Evolutionary conservation across 2,888 invertebrate genomes (phyloP), one percentile per base, ranked within the genome.

Genomic region (Drosophila meridiana): DNA sequence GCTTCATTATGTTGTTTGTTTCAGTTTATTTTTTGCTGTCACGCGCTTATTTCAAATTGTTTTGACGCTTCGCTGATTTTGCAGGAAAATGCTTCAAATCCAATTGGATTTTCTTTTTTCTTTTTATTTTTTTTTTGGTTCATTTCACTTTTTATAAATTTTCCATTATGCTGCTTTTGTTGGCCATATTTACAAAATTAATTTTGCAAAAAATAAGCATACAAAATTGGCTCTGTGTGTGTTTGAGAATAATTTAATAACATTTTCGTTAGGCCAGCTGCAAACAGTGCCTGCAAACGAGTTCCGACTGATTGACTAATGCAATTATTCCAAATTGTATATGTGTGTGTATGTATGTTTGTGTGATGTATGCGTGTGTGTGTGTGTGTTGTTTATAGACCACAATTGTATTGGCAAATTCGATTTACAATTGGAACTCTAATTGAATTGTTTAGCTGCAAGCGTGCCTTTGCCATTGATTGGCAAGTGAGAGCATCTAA

Each of bases 31-130:
- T 52, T 36, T 48, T 53, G 48, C 87, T 69, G 69, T 82, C 78
- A 78, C 52, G 38, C 47, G 53, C 56, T 71, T 71, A 66, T 68
- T 82, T 68, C 53, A 82, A 85, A 85, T 82, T 82, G 83, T 86
- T 82, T 76, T 78, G 82, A 82, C 76, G 81, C 73, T 78, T 69
- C 72, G 52, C 52, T 70, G 84, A 69, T 34, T 83, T 47, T 38
- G 26, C 53, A 42, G 71, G 48, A 42, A 70, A 69, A 58, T 68
- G 65, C 69, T 63, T 65, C 40, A 69, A 58, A 80, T 70, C 73
- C 72, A 83, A 76, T 66, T 70, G 64, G 43, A 45, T 66, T 84
- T 75, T 6, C 20, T n/a, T 64, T 67, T 66, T 69, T 67, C 50
- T 52, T 36, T 28, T 47, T 60, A 36, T 8, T 67, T 20, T 20